A percentile compares a stretch with the other conserved stretches of the same genome.
Conservation (phyloP, 1,140 invertebrate genomes). For the Ptiloglossa arizonensis region DNA sequence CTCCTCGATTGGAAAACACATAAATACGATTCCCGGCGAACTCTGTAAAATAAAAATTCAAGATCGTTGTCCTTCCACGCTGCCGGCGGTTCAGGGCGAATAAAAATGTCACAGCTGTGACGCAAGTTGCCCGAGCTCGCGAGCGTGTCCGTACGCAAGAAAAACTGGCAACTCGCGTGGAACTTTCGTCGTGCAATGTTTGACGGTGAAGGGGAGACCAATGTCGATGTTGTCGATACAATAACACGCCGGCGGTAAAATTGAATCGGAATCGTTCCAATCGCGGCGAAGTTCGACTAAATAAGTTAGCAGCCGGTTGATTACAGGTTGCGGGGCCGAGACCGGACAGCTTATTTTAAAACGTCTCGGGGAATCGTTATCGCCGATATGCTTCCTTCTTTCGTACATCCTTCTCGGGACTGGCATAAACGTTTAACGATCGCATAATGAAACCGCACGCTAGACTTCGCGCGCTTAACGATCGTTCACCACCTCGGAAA, state of each 20-base stretch:
- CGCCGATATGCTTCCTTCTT: constrained; percentile 21
- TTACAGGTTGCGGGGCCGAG: background rate
- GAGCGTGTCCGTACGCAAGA: background rate
- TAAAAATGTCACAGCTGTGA: background rate
- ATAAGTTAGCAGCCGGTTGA: background rate
- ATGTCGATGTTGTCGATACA: background rate
- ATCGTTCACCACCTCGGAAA: constrained; percentile 38
- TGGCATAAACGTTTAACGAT: constrained; percentile 63
- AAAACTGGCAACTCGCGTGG: background rate
- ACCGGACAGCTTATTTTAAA: background rate
- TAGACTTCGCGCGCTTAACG: constrained; percentile 11
- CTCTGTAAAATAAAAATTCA: background rate
- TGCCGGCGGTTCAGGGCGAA: background rate
- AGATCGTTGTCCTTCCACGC: background rate
- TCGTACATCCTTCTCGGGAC: constrained; percentile 24
- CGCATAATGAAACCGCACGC: constrained; percentile 51
- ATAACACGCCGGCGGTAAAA: background rate
- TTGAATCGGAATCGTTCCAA: background rate
- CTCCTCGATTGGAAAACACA: too few species aligned
- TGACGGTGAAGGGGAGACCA: background rate
- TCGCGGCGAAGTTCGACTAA: background rate
- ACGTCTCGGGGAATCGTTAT: constrained; percentile 43
- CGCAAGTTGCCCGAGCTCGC: background rate
- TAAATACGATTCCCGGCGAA: too few species aligned
- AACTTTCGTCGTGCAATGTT: background rate